Evolutionary conservation across 2,113 vertebrate genomes (phyloP).

Genomic region (Malaclemys terrapin): DNA sequence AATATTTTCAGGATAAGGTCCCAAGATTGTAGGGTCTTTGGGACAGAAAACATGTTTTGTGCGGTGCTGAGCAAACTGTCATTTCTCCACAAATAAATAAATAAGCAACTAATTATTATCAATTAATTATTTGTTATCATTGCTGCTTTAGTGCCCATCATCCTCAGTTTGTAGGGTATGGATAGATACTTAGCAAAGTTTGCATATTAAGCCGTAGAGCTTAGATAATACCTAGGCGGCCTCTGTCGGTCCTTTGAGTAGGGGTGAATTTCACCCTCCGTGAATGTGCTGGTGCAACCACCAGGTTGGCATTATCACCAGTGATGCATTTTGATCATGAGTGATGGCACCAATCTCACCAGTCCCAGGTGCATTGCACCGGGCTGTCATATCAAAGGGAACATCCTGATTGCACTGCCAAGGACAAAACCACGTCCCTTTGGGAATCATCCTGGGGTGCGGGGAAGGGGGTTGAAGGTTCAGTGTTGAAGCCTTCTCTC

Average conservation of each 20-base stretch:
- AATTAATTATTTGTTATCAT: fast-evolving
- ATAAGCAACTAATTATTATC: fast-evolving
- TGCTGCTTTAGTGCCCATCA: fast-evolving
- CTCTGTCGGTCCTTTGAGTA: neutral
- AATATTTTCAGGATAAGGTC: neutral
- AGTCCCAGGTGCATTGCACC: neutral
- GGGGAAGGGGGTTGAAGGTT: neutral
- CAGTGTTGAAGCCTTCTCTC: neutral
- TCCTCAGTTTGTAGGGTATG: fast-evolving
- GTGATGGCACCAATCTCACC: neutral
- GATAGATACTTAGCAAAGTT: neutral
- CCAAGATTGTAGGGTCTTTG: neutral
- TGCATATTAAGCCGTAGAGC: neutral
- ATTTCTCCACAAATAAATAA: too few relatives aligned
- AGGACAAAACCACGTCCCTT: neutral
- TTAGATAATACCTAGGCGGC: neutral
- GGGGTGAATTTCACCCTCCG: fast-evolving
- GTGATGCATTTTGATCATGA: fast-evolving
- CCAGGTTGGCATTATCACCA: fast-evolving
- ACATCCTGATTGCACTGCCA: neutral
- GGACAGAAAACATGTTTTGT: neutral
- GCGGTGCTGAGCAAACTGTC: neutral
- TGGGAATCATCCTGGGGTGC: neutral
- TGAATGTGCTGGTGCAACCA: fast-evolving
- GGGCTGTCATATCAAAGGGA: fast-evolving